Percentiles rank a stretch among this genome's conserved stretches.
phyloP scores from a whole-genome alignment of 2,888 invertebrate species.

The Aquatica leii region DNA sequence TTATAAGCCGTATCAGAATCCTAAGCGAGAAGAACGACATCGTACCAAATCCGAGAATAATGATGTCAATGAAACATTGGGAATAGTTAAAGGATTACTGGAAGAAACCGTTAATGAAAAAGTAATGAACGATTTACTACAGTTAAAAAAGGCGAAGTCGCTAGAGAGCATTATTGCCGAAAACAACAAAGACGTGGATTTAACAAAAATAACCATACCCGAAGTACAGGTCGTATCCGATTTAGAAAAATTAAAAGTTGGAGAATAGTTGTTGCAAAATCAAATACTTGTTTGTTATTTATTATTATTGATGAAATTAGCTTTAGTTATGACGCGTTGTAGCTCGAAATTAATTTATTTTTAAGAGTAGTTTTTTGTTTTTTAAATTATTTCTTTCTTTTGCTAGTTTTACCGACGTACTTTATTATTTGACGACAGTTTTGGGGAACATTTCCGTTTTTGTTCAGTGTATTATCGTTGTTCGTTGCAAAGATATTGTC shows the following conservation, averaged over 20 bases:
- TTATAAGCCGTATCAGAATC: conserved; percentile 67
- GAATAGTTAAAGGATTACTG: conserved; percentile 49
- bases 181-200: conserved; percentile 30
- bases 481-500: no score
- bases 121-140: conserved; percentile 48
- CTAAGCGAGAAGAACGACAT: conserved; percentile 64
- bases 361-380: no score
- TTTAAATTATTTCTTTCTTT: no score
- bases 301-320: no score
- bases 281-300: no score
- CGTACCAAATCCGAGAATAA: conserved; percentile 72
- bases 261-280: conserved; percentile 56
- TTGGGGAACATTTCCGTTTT: no score
- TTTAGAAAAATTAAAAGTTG: conserved; percentile 70
- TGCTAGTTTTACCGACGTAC: no score
- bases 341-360: no score
- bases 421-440: no score
- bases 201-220: conserved; percentile 48
- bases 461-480: no score
- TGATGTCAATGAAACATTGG: conserved; percentile 56
- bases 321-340: no score
- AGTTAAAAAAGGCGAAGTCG: conserved; percentile 69
- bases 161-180: conserved; percentile 67
- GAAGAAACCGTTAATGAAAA: conserved; percentile 50
- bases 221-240: conserved; percentile 71